A percentile compares a stretch with the other conserved stretches of the same genome.
Conservation (phyloP, 2,797 vertebrate genomes). For the Gephyroberyx darwinii region DNA sequence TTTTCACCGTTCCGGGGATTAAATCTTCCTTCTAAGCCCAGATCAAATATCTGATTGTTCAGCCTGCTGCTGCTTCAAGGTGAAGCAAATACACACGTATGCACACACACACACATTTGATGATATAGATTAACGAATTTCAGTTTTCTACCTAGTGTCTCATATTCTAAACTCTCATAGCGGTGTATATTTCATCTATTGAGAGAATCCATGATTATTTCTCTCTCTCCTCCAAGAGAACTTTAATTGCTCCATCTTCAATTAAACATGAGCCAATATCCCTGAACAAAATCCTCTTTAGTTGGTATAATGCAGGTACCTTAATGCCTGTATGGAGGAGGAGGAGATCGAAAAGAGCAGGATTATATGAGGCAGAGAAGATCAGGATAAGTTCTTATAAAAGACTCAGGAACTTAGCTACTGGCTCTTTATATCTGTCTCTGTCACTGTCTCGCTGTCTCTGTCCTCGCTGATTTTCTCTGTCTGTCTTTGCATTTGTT, state of each 20-base stretch:
- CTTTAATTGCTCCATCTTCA: conserved; percentile 66
- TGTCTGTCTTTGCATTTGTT: conserved; percentile 5
- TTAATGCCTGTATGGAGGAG: conserved; percentile 52
- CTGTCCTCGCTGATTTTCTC: conserved; percentile 13
- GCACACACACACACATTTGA: conserved; percentile 44
- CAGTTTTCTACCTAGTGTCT: conserved; percentile 34
- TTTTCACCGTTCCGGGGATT: conserved; percentile 79
- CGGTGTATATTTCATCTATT: conserved; percentile 47
- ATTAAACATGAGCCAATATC: conserved; percentile 66
- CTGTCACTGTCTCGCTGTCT: conserved; percentile 14
- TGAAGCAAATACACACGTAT: conserved; percentile 61
- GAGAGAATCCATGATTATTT: conserved; percentile 52
- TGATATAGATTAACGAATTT: conserved; percentile 72
- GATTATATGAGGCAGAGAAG: conserved; percentile 56
- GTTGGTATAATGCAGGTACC: conserved; percentile 60
- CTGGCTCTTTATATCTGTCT: conserved; percentile 33
- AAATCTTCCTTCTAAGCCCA: conserved; percentile 79
- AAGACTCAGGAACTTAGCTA: conserved; percentile 47
- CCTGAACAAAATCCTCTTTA: conserved; percentile 53
- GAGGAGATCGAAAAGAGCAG: conserved; percentile 39
- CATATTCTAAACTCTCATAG: conserved; percentile 49
- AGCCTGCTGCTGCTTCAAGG: conserved; percentile 71
- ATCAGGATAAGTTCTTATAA: conserved; percentile 53
- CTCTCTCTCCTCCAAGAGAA: conserved; percentile 31
- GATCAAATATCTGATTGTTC: conserved; percentile 84